Evolutionary conservation across 2,113 vertebrate genomes (phyloP).

Genomic region (Megaceryle torquata): DNA sequence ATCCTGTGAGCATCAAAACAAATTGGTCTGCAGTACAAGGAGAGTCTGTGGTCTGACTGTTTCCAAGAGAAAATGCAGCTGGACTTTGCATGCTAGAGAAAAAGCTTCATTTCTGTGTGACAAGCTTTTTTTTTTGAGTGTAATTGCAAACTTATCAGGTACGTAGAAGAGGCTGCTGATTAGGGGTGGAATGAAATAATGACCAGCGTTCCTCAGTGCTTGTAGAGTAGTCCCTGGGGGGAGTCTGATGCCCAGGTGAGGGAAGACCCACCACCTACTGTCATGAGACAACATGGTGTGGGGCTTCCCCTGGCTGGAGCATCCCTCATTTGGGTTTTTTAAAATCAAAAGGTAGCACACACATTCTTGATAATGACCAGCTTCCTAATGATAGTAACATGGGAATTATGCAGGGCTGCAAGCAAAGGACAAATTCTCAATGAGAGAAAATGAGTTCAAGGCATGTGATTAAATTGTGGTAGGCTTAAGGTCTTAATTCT

Average conservation of each 20-base stretch:
- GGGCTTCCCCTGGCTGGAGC: background rate
- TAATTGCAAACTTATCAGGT: background rate
- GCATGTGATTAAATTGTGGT: constrained; percentile 24
- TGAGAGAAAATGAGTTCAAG: constrained; percentile 28
- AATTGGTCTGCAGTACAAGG: background rate
- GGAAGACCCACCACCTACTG: background rate
- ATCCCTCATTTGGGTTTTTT: background rate
- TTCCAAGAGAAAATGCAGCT: constrained; percentile 34
- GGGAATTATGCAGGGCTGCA: background rate
- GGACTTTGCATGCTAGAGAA: background rate
- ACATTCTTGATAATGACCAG: background rate
- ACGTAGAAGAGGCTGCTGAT: background rate
- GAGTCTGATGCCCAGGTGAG: background rate
- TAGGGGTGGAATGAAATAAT: background rate
- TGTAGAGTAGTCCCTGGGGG: background rate
- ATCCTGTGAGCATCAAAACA: constrained; percentile 57
- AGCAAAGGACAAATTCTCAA: constrained; percentile 26
- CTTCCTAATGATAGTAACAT: background rate
- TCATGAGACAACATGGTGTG: fast-evolving
- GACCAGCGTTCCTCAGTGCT: background rate
- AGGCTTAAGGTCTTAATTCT: constrained; percentile 44
- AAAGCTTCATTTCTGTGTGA: background rate
- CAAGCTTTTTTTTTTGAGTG: background rate
- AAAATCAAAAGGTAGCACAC: background rate
- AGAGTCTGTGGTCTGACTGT: background rate